Conservation (phyloP, 2,888 invertebrate genomes). For the Nesidiocoris tenuis region DNA sequence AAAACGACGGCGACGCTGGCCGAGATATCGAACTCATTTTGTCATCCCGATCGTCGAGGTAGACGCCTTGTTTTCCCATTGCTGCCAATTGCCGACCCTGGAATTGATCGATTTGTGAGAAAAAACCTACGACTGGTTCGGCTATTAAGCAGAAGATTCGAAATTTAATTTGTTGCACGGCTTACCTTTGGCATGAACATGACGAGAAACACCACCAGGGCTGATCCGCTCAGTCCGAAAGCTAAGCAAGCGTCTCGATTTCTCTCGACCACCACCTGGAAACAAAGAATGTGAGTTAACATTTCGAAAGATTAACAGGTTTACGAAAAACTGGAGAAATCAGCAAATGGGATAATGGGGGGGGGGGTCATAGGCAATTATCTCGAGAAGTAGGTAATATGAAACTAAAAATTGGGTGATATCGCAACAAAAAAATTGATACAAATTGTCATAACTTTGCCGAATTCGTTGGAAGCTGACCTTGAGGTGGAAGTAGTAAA, state of each 20-base stretch:
- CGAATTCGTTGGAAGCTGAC: no score
- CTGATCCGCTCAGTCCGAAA: slow-evolving; percentile 81
- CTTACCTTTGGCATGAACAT: slow-evolving; percentile 84
- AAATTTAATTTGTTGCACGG: neutral
- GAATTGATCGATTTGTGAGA: neutral
- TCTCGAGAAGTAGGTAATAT: no score
- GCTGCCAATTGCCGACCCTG: slow-evolving; percentile 82
- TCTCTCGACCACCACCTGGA: slow-evolving; percentile 65
- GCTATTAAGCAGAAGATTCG: neutral
- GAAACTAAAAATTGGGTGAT: no score
- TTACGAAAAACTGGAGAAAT: neutral
- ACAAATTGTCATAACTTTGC: no score
- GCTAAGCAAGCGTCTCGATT: slow-evolving; percentile 86
- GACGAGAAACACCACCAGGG: slow-evolving; percentile 81
- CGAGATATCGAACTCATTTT: slow-evolving; percentile 74
- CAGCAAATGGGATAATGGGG: neutral
- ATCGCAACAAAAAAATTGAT: no score
- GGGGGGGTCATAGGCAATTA: no score
- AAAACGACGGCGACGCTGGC: slow-evolving; percentile 70
- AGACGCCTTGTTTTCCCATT: slow-evolving; percentile 78
- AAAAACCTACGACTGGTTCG: no score
- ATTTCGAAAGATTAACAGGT: no score
- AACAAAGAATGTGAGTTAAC: no score
- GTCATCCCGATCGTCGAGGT: slow-evolving; percentile 79
- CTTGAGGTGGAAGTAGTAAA: no score